These are phyloP conservation scores for Plusia festucae DNA, from an alignment of 2,888 invertebrate genomes.

Conservation along the genomic window DNA sequence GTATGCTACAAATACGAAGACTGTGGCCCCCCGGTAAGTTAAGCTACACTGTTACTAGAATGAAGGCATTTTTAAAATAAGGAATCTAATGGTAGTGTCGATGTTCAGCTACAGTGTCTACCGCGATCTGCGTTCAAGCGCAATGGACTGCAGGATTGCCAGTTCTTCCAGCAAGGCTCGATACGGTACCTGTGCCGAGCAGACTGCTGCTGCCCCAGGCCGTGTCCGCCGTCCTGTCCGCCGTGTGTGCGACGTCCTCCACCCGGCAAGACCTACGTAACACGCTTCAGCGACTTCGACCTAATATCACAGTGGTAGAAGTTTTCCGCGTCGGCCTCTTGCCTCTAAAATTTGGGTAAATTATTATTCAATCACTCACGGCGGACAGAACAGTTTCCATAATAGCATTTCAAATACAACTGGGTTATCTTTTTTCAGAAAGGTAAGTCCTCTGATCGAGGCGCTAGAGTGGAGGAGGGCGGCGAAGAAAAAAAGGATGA, in stretches of 20 bases:
- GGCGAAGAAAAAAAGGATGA: conserved; percentile 79
- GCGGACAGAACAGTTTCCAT: conserved; percentile 70
- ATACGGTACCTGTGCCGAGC: conserved; percentile 85
- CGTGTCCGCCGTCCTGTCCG: conserved; percentile 83
- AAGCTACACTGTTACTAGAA: conserved; percentile 13
- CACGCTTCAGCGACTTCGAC: conserved; percentile 87
- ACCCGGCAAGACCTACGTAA: conserved; percentile 85
- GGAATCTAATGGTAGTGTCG: conserved; percentile 46
- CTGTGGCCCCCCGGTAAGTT: conserved; percentile 84
- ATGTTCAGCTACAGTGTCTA: conserved; percentile 82
- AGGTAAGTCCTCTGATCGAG: conserved; percentile 67
- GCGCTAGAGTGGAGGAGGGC: conserved; percentile 72
- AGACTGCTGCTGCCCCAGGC: conserved; percentile 73
- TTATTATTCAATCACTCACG: conserved; percentile 67
- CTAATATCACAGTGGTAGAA: conserved; percentile 83
- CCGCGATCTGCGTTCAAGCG: conserved; percentile 88
- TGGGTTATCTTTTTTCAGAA: conserved; percentile 70
- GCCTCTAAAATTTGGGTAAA: conserved; percentile 73
- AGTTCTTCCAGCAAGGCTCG: conserved; percentile 87
- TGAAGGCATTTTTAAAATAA: conserved; percentile 3
- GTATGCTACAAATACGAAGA: conserved; percentile 88
- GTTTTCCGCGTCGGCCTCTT: conserved; percentile 60
- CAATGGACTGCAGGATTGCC: conserved; percentile 86
- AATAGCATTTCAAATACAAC: conserved; percentile 22
- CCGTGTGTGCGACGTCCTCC: conserved; percentile 85